Evolutionary conservation across 2,888 invertebrate species (phyloP), one percentile per base, ranked within the genome.

Genomic region (Tetranychus truncatus): DNA sequence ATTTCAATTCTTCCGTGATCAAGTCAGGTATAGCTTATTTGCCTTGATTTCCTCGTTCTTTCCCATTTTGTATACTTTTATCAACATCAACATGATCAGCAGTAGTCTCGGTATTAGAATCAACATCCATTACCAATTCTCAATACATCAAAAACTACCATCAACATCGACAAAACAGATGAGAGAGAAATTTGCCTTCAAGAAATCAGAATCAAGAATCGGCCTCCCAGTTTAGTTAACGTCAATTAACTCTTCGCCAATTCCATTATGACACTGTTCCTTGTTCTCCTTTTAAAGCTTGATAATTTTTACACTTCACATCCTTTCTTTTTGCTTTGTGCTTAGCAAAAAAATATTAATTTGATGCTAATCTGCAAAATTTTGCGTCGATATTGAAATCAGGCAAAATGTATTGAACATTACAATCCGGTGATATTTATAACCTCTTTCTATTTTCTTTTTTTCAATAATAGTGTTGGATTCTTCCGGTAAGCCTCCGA

Each of bases 401-500:
- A 1, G 34, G 34, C 34, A 34, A 34, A 34, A 34, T 34, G 34
- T 34, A 34, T 34, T 34, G 34, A 34, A 34, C 34, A 34, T 34
- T 34, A 34, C 34, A 34, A 34, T 34, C 34, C 5, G 34, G 5
- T 3, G 34, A 34, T 34, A 34, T 34, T 34, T 34, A 34, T 34
- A 34, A 34, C 34, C 4, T 34, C 34, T 34, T 34, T 66, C 66
- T n/a, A 6, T 15, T 66, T 66, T 66, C n/a, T 67, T 67, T 67
- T 8, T 67, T 67, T 67, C 20, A 67, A 21, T 72, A 34, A 24
- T 18, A 77, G 77, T 77, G 77, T 45, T 69, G 4, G 77, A 77
- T 72, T 75, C 77, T 3, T 76, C 76, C 21, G 74, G 74, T 21
- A 74, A 74, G 74, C 78, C 81, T 4, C 81, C 82, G 0, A 79